Percentiles rank a stretch among this genome's conserved stretches.
These are phyloP conservation scores for Lycia hirtaria DNA, from an alignment of 2,888 invertebrate genomes.

Conservation along the genomic window DNA sequence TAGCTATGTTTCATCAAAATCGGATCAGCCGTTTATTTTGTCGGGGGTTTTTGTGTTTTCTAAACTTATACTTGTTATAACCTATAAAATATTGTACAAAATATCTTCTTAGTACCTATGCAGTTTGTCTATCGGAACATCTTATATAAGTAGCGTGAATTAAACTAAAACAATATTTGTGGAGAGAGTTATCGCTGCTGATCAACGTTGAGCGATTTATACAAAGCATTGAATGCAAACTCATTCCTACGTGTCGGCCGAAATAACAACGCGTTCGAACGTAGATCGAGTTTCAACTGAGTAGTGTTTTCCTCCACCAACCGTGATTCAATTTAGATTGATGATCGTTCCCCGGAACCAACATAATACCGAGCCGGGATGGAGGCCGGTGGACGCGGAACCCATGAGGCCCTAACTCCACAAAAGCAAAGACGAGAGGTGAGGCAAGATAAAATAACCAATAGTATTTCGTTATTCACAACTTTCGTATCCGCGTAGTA, in stretches of 20 bases:
- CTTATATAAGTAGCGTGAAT: conserved; percentile 1
- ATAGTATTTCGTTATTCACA: no score
- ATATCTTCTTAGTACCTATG: background rate
- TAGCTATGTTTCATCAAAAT: no score
- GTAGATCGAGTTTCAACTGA: conserved; percentile 43
- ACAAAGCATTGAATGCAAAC: conserved; percentile 41
- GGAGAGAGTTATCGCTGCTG: conserved; percentile 23
- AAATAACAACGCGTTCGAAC: conserved; percentile 38
- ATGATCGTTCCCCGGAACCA: conserved; percentile 43
- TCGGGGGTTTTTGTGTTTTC: no score
- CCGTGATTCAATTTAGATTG: conserved; percentile 46
- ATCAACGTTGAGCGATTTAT: conserved; percentile 39
- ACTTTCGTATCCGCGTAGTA: no score
- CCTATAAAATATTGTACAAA: background rate
- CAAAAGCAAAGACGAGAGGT: no score
- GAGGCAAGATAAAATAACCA: no score
- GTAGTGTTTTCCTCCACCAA: conserved; percentile 43
- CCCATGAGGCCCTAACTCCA: no score
- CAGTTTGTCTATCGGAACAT: background rate
- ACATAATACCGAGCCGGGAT: conserved; percentile 38
- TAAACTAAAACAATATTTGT: conserved; percentile 15
- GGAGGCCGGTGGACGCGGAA: conserved; percentile 27
- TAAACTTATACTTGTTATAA: no score
- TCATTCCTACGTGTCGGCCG: conserved; percentile 41
- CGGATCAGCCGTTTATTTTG: no score